Percentiles rank a stretch among this genome's conserved stretches.
These are phyloP conservation scores for Cacoxenus indagator DNA, from an alignment of 2,888 invertebrate species.

Conservation along the genomic window DNA sequence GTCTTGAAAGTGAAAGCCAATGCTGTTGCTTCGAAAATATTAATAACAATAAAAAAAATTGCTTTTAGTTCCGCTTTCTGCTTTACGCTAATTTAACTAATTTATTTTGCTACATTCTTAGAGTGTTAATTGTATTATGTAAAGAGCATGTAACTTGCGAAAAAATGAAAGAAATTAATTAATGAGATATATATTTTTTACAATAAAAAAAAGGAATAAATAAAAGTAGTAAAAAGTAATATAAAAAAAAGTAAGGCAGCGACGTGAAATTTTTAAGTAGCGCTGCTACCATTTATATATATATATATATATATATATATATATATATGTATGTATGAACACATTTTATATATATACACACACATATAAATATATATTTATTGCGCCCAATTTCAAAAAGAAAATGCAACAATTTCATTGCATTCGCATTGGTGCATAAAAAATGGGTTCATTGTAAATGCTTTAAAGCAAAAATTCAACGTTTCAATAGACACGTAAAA, in stretches of 20 bases:
- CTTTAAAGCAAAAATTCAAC: background rate
- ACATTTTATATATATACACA: constrained; percentile 23
- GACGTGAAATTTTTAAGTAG: constrained; percentile 15
- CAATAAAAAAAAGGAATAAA: background rate
- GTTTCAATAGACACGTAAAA: background rate
- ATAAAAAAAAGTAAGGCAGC: background rate
- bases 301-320: background rate
- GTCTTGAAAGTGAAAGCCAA: background rate
- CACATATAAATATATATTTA: constrained; percentile 3
- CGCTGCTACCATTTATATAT: constrained; percentile 1
- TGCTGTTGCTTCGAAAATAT: background rate
- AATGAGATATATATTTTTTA: constrained; percentile 12
- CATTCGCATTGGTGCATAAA: constrained; percentile 40
- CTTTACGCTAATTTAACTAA: background rate
- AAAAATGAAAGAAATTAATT: background rate
- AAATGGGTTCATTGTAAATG: background rate
- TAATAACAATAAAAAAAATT: background rate
- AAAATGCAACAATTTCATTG: constrained; percentile 9
- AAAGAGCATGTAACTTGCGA: background rate
- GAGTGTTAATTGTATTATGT: constrained; percentile 4
- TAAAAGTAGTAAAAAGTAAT: background rate
- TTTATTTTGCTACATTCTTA: constrained; percentile 14
- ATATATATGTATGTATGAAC: constrained; percentile 4
- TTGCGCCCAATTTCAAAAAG: background rate
- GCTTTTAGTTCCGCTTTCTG: background rate